Evolutionary conservation across 2,113 vertebrate genomes (phyloP), one percentile per base, ranked within the genome.

Genomic region (Crotophaga sulcirostris): DNA sequence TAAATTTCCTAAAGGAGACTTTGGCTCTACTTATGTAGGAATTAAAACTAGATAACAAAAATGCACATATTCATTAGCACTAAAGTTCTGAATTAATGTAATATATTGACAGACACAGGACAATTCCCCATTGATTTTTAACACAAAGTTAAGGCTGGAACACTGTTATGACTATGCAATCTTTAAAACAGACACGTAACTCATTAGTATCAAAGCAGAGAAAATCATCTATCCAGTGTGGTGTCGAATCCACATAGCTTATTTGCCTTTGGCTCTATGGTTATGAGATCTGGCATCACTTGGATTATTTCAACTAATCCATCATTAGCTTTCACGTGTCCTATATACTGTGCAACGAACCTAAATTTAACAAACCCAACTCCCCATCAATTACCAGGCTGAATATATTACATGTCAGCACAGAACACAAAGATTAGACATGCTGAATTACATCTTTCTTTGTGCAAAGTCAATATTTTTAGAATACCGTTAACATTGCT

Each of bases 301-400:
- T 84, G 67, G 92, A 96, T 97, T 97, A 97, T 92, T 94, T 95
- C 90, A 80, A 84, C 47, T 97, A 97, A 97, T 97, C 93, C 91
- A 96, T 96, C 92, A 94, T 97, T 96, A 94, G 91, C 94, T 95
- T 94, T 95, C 93, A 92, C 52, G 2, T 91, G 94, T 72, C 96
- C 95, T 93, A 95, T 74, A 96, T 91, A 93, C 89, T 40, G 16
- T 73, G 63, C 83, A 89, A 93, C 70, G 87, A 91, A 90, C 89
- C 94, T 88, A 84, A 93, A 95, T 97, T 95, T 94, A 94, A 96
- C 87, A 86, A 91, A 73, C 60, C 87, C 60, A 89, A 89, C 90
- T 92, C 86, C 86, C 56, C 69, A 86, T 80, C 86, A 69, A 81
- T 93, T 92, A 94, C 77, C 47, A 88, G 6, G 2, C 64, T 51